A percentile compares a stretch with the other conserved stretches of the same genome.
phyloP scores from a whole-genome alignment of 2,888 invertebrate species.

The Mythimna vitellina region DNA sequence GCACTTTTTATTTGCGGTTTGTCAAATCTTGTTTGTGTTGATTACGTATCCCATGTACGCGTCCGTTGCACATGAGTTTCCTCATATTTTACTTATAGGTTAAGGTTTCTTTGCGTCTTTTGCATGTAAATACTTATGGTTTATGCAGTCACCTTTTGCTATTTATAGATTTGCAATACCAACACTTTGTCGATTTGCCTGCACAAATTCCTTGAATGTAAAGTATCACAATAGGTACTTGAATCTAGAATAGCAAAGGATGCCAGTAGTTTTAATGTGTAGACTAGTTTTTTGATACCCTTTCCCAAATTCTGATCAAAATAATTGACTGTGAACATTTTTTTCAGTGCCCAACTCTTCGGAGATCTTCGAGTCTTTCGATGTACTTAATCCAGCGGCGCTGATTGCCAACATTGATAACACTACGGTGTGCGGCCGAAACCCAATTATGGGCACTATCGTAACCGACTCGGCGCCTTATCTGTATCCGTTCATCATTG shows the following conservation, averaged over 20 bases:
- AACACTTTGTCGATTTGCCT: background rate
- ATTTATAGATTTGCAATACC: slow-evolving; percentile 27
- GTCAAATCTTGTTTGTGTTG: slow-evolving; percentile 67
- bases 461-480: slow-evolving; percentile 98
- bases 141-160: slow-evolving; percentile 39
- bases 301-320: background rate
- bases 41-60: slow-evolving; percentile 68
- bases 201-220: slow-evolving; percentile 8
- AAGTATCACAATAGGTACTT: background rate
- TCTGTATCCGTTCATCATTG: slow-evolving; percentile 98
- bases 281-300: slow-evolving; percentile 47
- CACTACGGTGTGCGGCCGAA: slow-evolving; percentile 93
- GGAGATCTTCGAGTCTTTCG: slow-evolving; percentile 90
- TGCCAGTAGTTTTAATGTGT: slow-evolving; percentile 55
- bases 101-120: slow-evolving; percentile 61
- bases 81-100: slow-evolving; percentile 54
- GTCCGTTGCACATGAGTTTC: slow-evolving; percentile 67
- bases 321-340: slow-evolving; percentile 22
- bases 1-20: slow-evolving; percentile 86
- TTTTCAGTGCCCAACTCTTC: slow-evolving; percentile 85
- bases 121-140: slow-evolving; percentile 65
- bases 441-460: slow-evolving; percentile 97
- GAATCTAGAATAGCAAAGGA: slow-evolving; percentile 43
- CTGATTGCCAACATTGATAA: slow-evolving; percentile 90
- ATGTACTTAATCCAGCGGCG: slow-evolving; percentile 91